These are phyloP conservation scores for Peromyscus aztecus DNA, from an alignment of 2,797 vertebrate genomes.

Conservation along the genomic window DNA sequence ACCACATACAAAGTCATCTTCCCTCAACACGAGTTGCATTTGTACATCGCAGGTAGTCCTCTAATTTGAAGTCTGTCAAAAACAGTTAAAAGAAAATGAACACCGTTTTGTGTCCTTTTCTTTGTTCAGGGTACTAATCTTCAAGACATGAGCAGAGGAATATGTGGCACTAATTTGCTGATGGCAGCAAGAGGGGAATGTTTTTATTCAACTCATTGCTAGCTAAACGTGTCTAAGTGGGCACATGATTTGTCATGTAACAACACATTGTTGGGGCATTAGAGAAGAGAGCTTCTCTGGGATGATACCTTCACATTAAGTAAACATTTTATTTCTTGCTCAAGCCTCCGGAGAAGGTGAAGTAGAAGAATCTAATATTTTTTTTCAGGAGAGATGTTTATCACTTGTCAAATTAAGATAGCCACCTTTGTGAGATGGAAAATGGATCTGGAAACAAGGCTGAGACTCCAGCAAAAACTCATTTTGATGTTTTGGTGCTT, in stretches of 20 bases:
- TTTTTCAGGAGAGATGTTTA: conserved; percentile 76
- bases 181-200: conserved; percentile 77
- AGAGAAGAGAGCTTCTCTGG: conserved; percentile 56
- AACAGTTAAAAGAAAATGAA: conserved; percentile 82
- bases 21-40: neutral
- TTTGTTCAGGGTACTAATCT: conserved; percentile 77
- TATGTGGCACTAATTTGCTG: conserved; percentile 82
- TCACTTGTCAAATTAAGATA: conserved; percentile 83
- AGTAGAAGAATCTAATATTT: conserved; percentile 76
- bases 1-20: conserved; percentile 70
- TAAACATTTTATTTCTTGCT: conserved; percentile 79
- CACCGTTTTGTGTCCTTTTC: conserved; percentile 68
- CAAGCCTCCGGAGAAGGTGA: conserved; percentile 50
- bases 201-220: conserved; percentile 69
- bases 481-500: neutral
- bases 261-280: conserved; percentile 57
- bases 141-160: conserved; percentile 78
- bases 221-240: conserved; percentile 68
- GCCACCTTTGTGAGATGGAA: conserved; percentile 60
- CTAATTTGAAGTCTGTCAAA: conserved; percentile 82
- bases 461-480: conserved; percentile 47
- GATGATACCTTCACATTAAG: conserved; percentile 66
- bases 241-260: conserved; percentile 73
- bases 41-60: conserved; percentile 54
- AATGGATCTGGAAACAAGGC: conserved; percentile 70